Conservation (phyloP, 2,888 invertebrate species). For the Craniophora ligustri region DNA sequence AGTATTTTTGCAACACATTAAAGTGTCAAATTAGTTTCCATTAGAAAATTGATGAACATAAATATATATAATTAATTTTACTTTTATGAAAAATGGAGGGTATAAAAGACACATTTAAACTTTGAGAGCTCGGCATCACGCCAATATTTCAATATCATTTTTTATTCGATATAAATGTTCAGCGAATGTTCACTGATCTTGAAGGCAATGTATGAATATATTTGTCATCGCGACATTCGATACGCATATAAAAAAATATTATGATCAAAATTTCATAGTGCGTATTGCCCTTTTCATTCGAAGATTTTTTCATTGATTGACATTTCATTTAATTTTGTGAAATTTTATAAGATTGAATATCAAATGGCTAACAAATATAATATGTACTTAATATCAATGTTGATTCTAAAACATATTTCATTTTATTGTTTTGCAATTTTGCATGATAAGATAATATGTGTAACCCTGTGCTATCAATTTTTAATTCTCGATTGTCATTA, state of each 20-base stretch:
- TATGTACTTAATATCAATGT: too few species aligned
- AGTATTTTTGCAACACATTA: too few species aligned
- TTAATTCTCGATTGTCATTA: too few species aligned
- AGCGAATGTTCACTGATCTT: conserved; percentile 37
- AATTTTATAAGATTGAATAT: too few species aligned
- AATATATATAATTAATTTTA: not conserved
- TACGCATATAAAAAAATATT: not conserved
- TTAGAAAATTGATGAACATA: not conserved
- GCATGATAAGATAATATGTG: too few species aligned
- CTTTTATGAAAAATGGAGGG: not conserved
- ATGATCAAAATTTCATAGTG: not conserved
- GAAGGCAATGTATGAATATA: conserved; percentile 30
- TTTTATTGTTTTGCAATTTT: too few species aligned
- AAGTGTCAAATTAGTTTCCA: not conserved
- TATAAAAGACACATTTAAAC: conserved; percentile 15
- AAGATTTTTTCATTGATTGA: not conserved
- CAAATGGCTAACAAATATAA: too few species aligned
- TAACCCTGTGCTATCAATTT: too few species aligned
- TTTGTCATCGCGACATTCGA: conserved; percentile 26
- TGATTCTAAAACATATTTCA: too few species aligned
- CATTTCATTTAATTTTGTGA: not conserved
- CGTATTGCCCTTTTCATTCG: not conserved
- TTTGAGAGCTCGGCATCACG: conserved; percentile 9
- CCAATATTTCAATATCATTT: conserved; percentile 32
- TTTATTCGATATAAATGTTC: conserved; percentile 22